Base-by-base conservation (phyloP, 2,797 vertebrate genomes). In the Naso thynnoides region DNA sequence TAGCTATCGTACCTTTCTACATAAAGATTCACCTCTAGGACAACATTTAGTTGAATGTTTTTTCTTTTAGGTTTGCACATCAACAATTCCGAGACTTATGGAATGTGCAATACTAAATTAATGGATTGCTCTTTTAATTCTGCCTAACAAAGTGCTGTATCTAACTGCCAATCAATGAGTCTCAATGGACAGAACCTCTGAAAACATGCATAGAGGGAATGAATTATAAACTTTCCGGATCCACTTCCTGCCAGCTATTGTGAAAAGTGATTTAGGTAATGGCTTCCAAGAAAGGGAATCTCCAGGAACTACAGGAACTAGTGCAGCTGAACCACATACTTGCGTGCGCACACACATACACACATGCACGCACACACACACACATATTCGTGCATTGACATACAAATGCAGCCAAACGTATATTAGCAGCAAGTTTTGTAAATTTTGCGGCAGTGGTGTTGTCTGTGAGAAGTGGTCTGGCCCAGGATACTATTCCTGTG, bases 401-500 rank as follows among this genome's bases (percentile, higher is more conserved):
- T 41, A 42, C 42, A 60, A 52, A 67, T 66, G 54, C 54, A 76
- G 70, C 26, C 2, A 8, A 66, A 62, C 23, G 48, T 75, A 69
- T 62, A 76, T 83, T 76, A 79, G 73, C 58, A 81, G 63, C 39
- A 57, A 64, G 44, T 52, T 67, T 61, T 73, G 68, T 77, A 67
- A 47, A 66, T 67, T 57, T 11, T 83, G 50, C 70, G 73, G 77
- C 48, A 27, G 58, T 49, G 41, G 67, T 50, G 60, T 66, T 59
- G 75, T 73, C 50, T 69, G 68, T 67, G 82, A 86, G 82, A 81
- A 81, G 82, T 65, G 83, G 76, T 86, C 84, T 85, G 89, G 80
- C 79, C 76, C 42, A 61, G 14, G 73, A 39, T 29, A 36, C 39
- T 82, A 21, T 62, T 73, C 73, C 73, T 84, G 76, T 80, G 84